Percentiles rank a stretch among this genome's conserved stretches.
These are phyloP conservation scores for Enteromius fasciolatus DNA, from an alignment of 2,797 vertebrate species.

Conservation along the genomic window DNA sequence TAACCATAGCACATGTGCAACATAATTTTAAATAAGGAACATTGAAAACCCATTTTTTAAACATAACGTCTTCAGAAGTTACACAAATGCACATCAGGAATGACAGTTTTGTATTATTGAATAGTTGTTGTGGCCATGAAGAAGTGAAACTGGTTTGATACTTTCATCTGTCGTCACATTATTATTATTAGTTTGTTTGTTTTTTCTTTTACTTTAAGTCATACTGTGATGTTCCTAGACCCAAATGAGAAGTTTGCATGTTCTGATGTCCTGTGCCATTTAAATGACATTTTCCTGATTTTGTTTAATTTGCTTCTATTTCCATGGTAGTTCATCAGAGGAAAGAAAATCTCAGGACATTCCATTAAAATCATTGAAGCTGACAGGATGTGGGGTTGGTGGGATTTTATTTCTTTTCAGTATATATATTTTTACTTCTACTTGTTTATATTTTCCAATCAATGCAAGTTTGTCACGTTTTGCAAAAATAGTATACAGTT, in stretches of 20 bases:
- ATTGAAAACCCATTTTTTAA: neutral
- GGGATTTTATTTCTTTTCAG: too few relatives aligned
- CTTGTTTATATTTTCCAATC: too few relatives aligned
- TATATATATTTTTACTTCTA: too few relatives aligned
- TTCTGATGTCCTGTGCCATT: constrained; percentile 3
- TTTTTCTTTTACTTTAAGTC: neutral
- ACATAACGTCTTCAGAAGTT: neutral
- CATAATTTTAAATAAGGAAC: neutral
- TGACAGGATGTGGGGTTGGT: neutral
- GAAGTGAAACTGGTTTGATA: neutral
- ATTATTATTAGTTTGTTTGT: too few relatives aligned
- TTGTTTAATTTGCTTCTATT: constrained; percentile 14
- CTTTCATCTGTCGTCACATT: neutral
- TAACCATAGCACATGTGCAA: neutral
- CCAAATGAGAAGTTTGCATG: neutral
- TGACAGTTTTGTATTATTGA: neutral
- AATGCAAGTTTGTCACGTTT: too few relatives aligned
- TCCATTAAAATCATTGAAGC: neutral
- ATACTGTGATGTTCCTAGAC: neutral
- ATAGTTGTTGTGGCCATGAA: neutral
- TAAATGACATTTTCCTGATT: constrained; percentile 12
- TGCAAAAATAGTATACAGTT: too few relatives aligned
- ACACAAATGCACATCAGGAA: neutral
- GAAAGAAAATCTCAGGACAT: neutral
- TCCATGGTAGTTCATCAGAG: neutral